Evolutionary conservation across 53 echinoderm and acorn worm genomes (phyloP).

Genomic region (Pentamera pediparva): DNA sequence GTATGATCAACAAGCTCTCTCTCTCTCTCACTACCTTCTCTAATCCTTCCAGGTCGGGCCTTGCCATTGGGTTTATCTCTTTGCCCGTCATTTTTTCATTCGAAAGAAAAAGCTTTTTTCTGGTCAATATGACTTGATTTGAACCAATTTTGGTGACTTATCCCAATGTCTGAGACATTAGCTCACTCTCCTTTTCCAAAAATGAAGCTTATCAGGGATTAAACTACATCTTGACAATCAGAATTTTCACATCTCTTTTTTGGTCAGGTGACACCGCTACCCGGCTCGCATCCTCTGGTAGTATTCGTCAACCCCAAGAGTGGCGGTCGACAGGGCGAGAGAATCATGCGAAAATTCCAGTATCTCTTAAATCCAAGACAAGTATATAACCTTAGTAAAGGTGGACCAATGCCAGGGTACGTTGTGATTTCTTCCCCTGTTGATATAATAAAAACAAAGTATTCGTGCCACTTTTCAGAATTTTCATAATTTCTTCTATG

Average conservation of each 20-base stretch:
- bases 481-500: neutral
- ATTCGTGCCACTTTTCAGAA: neutral
- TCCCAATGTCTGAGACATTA: too few relatives aligned
- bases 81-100: too few relatives aligned
- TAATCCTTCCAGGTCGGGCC: too few relatives aligned
- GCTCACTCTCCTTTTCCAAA: too few relatives aligned
- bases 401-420: slow-evolving; percentile 99
- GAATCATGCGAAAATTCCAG: slow-evolving; percentile 97
- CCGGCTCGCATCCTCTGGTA: slow-evolving; percentile 87
- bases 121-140: too few relatives aligned
- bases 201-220: too few relatives aligned
- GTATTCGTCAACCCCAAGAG: slow-evolving; percentile 98
- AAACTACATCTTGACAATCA: too few relatives aligned
- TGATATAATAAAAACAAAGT: neutral
- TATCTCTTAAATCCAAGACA: slow-evolving; percentile 97
- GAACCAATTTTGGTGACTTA: too few relatives aligned
- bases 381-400: slow-evolving; percentile 94
- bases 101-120: too few relatives aligned
- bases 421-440: neutral
- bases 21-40: too few relatives aligned
- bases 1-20: too few relatives aligned
- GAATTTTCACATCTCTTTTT: neutral
- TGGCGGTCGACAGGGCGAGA: slow-evolving; percentile 91
- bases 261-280: slow-evolving; percentile 81
- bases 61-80: too few relatives aligned